Percentiles rank a stretch among this genome's conserved stretches.
Evolutionary conservation across 2,113 vertebrate species (phyloP).

Genomic region (Gavia stellata): DNA sequence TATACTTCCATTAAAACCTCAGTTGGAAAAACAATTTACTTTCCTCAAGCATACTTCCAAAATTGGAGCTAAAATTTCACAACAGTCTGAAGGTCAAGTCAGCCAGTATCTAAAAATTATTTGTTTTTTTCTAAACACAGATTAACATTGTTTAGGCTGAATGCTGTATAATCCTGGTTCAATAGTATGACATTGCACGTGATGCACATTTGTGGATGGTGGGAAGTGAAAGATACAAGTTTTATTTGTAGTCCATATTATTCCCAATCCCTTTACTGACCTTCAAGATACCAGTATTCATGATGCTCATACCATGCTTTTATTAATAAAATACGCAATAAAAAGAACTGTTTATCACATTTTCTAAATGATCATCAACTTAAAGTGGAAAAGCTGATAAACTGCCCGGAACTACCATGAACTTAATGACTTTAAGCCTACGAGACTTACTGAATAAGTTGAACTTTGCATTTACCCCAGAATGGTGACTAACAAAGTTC

Average conservation of each 20-base stretch:
- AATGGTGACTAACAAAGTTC: background rate
- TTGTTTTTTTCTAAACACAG: background rate
- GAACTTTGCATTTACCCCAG: background rate
- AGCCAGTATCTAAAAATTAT: background rate
- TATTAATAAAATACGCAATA: background rate
- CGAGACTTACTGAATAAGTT: background rate
- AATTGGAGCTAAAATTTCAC: background rate
- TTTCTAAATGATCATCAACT: background rate
- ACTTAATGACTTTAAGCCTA: background rate
- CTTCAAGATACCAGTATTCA: background rate
- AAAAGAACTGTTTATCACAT: background rate
- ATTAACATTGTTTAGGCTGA: background rate
- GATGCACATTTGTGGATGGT: background rate
- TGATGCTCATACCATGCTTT: background rate
- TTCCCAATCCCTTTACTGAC: background rate
- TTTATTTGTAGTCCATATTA: background rate
- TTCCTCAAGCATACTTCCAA: background rate
- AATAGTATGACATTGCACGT: rapidly evolving
- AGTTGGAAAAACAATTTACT: background rate
- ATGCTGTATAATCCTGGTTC: background rate
- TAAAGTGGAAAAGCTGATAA: background rate
- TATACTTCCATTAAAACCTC: background rate
- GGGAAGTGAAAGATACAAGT: background rate
- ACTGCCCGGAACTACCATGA: background rate
- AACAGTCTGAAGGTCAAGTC: background rate